Conservation (phyloP, 2,888 invertebrate species). For the Caenorhabditis sinica region DNA sequence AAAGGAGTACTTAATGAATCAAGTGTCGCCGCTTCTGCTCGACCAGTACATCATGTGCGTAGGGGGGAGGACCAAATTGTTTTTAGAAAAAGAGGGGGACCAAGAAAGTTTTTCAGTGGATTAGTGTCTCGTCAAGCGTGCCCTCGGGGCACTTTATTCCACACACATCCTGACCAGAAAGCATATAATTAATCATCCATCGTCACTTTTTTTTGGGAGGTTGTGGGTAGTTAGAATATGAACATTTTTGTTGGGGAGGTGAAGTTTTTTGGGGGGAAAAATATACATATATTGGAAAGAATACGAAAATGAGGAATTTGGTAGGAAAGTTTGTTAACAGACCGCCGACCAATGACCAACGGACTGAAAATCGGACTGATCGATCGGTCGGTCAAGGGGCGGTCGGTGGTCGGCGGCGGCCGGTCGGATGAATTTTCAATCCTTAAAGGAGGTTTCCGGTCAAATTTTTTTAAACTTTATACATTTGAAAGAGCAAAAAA, state of each 20-base stretch:
- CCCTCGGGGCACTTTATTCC: slow-evolving; percentile 56
- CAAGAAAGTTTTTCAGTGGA: slow-evolving; percentile 6
- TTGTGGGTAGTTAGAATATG: not conserved
- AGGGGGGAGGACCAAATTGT: slow-evolving; percentile 11
- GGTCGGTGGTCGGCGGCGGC: too few relatives aligned
- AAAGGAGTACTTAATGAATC: slow-evolving; percentile 12
- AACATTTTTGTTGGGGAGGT: too few relatives aligned
- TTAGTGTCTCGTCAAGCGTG: slow-evolving; percentile 63
- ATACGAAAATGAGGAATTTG: not conserved
- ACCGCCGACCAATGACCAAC: too few relatives aligned
- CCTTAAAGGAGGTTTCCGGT: too few relatives aligned
- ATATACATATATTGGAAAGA: too few relatives aligned
- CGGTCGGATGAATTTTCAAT: too few relatives aligned
- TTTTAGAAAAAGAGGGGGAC: slow-evolving; percentile 13
- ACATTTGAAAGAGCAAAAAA: too few relatives aligned
- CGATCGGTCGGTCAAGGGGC: too few relatives aligned
- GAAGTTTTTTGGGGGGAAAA: not conserved
- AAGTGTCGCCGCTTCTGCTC: slow-evolving; percentile 4
- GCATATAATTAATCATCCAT: slow-evolving; percentile 32
- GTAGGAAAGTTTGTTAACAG: too few relatives aligned
- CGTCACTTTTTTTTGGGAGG: slow-evolving; percentile 21
- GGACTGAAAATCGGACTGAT: too few relatives aligned
- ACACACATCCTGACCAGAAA: slow-evolving; percentile 8
- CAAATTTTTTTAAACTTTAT: too few relatives aligned
- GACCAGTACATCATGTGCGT: slow-evolving; percentile 13